phyloP scores from a whole-genome alignment of 2,888 invertebrate species.

The Beris morrisii region DNA sequence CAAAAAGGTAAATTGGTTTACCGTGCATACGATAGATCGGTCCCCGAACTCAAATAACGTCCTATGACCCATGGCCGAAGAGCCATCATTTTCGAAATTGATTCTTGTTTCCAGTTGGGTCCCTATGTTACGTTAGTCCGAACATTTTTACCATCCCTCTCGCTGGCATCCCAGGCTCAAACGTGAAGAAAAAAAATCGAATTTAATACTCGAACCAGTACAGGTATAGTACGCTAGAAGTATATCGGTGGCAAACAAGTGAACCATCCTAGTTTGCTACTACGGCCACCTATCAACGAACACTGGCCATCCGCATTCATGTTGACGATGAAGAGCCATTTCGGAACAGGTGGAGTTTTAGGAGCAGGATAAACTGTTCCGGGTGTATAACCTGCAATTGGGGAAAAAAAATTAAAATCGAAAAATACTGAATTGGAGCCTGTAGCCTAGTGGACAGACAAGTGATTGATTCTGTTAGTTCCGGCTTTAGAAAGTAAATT shows the following conservation, averaged over 20 bases:
- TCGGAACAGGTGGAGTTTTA: conserved; percentile 17
- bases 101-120: conserved; percentile 30
- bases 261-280: not conserved
- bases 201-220: no score
- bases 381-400: conserved; percentile 18
- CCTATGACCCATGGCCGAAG: not conserved
- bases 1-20: conserved; percentile 28
- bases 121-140: conserved; percentile 11
- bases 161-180: not conserved
- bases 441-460: conserved; percentile 3
- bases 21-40: not conserved
- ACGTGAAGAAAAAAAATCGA: not conserved
- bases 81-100: conserved; percentile 24
- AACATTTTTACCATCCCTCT: not conserved
- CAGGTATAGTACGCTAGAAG: no score
- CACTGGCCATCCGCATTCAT: not conserved
- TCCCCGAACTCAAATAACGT: conserved; percentile 4
- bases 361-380: conserved; percentile 11
- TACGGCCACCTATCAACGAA: not conserved
- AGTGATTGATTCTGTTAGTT: conserved; percentile 29
- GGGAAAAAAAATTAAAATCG: conserved; percentile 3
- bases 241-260: no score
- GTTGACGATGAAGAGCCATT: conserved; percentile 24
- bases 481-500: conserved; percentile 15
- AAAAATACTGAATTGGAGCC: not conserved